Conservation (phyloP, 2,797 vertebrate genomes). For the Spondyliosoma cantharus region DNA sequence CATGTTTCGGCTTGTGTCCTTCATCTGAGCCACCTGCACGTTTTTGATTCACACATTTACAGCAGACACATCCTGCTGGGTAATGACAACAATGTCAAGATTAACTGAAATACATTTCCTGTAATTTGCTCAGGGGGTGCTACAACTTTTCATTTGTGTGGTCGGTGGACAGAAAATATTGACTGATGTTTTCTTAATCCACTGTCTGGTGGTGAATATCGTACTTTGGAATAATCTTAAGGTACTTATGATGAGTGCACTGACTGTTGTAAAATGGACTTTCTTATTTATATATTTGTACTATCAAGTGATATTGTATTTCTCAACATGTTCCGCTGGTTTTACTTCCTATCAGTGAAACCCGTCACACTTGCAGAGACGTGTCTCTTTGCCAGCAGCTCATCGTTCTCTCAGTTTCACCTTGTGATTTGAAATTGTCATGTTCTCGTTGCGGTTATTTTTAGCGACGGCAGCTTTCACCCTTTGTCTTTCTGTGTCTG, state of each 20-base stretch:
- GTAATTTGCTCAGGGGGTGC: not conserved
- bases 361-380: not conserved
- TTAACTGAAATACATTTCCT: not conserved
- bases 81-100: constrained; percentile 13
- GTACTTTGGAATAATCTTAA: no score
- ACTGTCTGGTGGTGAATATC: no score
- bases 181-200: no score
- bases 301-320: no score
- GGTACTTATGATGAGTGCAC: no score
- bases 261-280: no score
- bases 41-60: not conserved
- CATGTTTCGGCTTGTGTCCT: no score
- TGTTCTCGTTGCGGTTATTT: constrained; percentile 51
- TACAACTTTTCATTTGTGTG: not conserved
- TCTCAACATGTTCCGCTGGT: not conserved
- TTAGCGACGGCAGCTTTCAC: constrained; percentile 37
- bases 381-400: constrained; percentile 6
- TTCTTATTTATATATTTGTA: no score
- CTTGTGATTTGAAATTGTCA: constrained; percentile 27
- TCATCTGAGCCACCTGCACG: no score
- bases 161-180: not conserved
- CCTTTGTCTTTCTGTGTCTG: constrained; percentile 46
- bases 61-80: not conserved
- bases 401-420: constrained; percentile 31
- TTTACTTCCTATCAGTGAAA: not conserved